Conservation (phyloP, 2,888 invertebrate species). For the Drosophila prostipennis region DNA sequence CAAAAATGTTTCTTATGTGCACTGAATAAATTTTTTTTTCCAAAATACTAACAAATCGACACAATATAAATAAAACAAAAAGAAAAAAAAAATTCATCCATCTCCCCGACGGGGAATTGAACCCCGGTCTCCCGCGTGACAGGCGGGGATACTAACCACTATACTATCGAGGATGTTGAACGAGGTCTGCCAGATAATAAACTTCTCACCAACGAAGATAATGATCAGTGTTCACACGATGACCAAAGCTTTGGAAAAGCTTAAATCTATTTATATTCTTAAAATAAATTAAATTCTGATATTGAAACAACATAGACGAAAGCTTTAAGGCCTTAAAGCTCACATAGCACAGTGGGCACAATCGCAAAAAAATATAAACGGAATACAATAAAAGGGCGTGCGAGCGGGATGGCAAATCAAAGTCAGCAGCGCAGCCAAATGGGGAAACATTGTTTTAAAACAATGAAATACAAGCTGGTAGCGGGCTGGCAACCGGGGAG, state of each 20-base stretch:
- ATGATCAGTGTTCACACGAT: slow-evolving; percentile 4
- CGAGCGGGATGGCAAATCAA: slow-evolving; percentile 66
- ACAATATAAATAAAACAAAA: no score
- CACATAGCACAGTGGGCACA: slow-evolving; percentile 19
- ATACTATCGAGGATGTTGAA: slow-evolving; percentile 39
- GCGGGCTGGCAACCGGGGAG: slow-evolving; percentile 14
- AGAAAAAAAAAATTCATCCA: slow-evolving; percentile 1
- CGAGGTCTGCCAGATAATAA: rapidly evolving
- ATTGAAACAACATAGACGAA: background rate
- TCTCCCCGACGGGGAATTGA: slow-evolving; percentile 2
- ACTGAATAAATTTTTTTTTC: no score
- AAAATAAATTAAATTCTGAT: no score
- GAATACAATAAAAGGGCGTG: slow-evolving; percentile 34
- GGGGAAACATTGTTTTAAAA: slow-evolving; percentile 73
- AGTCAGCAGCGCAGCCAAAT: slow-evolving; percentile 68
- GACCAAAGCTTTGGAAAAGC: background rate
- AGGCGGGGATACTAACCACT: slow-evolving; percentile 43
- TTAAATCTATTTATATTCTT: background rate
- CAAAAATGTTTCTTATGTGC: no score
- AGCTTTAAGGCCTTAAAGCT: slow-evolving; percentile 36
- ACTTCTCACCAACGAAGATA: background rate
- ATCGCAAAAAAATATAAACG: slow-evolving; percentile 10
- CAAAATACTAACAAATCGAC: no score
- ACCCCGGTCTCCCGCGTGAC: slow-evolving; percentile 17
- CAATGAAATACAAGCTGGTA: slow-evolving; percentile 62